phyloP scores from a whole-genome alignment of 2,888 invertebrate genomes.

The Epsilonema sp. region DNA sequence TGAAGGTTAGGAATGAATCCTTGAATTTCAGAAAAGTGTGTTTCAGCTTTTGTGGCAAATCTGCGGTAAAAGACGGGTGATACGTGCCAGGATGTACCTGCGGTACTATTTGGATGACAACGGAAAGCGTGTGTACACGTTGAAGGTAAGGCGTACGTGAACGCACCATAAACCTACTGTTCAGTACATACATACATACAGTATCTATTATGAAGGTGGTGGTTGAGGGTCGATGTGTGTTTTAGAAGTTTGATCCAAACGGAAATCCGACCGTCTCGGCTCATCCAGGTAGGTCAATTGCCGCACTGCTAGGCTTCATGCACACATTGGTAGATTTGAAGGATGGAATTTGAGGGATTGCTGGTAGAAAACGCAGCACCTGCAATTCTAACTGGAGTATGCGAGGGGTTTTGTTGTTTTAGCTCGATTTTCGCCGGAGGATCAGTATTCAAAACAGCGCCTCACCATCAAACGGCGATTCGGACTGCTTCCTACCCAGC shows the following conservation, averaged over 20 bases:
- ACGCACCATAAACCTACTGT: no score
- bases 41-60: no score
- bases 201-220: no score
- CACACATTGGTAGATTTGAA: no score
- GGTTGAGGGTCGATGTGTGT: conserved; percentile 1
- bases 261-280: conserved; percentile 67
- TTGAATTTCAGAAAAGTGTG: no score
- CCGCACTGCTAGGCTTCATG: background rate
- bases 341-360: no score
- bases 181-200: no score
- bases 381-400: no score
- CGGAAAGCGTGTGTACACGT: conserved; percentile 61
- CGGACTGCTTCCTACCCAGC: conserved; percentile 61
- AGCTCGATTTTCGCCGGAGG: conserved; percentile 87
- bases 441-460: conserved; percentile 70
- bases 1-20: no score
- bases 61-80: no score
- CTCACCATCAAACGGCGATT: conserved; percentile 72
- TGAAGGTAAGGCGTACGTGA: conserved; percentile 44
- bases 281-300: conserved; percentile 47
- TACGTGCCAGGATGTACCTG: conserved; percentile 48
- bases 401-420: no score
- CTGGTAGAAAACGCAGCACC: no score
- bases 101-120: conserved; percentile 55
- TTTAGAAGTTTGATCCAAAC: conserved; percentile 53